Evolutionary conservation across 2,113 vertebrate genomes (phyloP).

Genomic region (Leptodactylus fuscus): DNA sequence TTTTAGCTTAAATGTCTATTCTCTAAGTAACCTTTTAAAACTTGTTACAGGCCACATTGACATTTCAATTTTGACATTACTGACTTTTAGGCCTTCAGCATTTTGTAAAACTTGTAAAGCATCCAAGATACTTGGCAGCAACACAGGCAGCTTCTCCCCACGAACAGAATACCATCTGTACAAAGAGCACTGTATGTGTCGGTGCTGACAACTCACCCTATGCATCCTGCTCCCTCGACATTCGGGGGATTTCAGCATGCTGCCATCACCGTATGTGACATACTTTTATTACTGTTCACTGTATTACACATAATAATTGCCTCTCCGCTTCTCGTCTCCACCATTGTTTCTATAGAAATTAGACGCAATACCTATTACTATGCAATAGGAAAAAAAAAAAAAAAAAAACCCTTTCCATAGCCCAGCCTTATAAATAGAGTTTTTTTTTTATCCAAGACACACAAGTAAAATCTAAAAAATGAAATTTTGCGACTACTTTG

Average conservation of each 20-base stretch:
- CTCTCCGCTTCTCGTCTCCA: not conserved
- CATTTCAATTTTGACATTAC: constrained; percentile 46
- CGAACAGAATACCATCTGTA: constrained; percentile 15
- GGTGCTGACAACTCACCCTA: constrained; percentile 10
- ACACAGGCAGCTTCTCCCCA: not conserved
- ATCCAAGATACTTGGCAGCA: constrained; percentile 38
- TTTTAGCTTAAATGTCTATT: constrained; percentile 26
- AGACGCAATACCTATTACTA: not conserved
- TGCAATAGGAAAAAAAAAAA: not conserved
- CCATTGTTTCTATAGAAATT: not conserved
- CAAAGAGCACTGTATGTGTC: constrained; percentile 7
- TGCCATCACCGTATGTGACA: not conserved
- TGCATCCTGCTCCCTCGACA: not conserved
- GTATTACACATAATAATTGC: not conserved
- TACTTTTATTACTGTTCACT: not conserved
- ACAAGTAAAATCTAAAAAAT: not conserved
- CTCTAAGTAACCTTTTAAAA: constrained; percentile 44
- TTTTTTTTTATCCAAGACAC: not conserved
- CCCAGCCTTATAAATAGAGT: not conserved
- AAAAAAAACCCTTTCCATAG: too few relatives aligned
- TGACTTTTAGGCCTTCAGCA: constrained; percentile 45
- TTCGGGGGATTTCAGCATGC: not conserved
- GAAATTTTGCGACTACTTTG: not conserved
- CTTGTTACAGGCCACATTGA: constrained; percentile 39
- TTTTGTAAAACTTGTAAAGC: constrained; percentile 43